Percentiles rank a stretch among this genome's conserved stretches.
phyloP scores from a whole-genome alignment of 2,888 invertebrate genomes.

The Amblyjoppa proteus region DNA sequence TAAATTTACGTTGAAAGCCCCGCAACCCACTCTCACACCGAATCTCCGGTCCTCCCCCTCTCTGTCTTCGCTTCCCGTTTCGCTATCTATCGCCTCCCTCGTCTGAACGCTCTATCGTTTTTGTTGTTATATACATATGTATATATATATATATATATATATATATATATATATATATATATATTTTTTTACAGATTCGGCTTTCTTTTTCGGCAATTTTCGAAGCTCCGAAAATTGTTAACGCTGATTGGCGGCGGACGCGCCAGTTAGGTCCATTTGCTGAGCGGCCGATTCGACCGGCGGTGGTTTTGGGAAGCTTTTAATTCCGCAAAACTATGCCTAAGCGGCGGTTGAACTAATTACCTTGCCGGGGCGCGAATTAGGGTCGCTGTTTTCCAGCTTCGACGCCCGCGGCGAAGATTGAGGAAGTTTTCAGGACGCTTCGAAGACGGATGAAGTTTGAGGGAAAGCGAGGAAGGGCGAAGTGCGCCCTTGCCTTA shows the following conservation, averaged over 20 bases:
- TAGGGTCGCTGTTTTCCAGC: background rate
- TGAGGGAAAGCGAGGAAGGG: slow-evolving; percentile 3
- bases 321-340: slow-evolving; percentile 44
- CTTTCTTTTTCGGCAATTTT: slow-evolving; percentile 48
- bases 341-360: background rate
- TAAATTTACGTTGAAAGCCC: slow-evolving; percentile 65
- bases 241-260: slow-evolving; percentile 16
- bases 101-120: background rate
- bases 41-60: slow-evolving; percentile 48
- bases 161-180: too few relatives aligned
- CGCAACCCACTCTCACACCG: slow-evolving; percentile 58
- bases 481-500: slow-evolving; percentile 8
- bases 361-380: background rate
- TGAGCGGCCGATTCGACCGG: background rate
- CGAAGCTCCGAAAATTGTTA: slow-evolving; percentile 41
- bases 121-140: background rate
- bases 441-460: slow-evolving; percentile 32
- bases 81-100: slow-evolving; percentile 25
- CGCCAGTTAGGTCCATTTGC: background rate
- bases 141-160: background rate
- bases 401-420: background rate
- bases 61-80: slow-evolving; percentile 51
- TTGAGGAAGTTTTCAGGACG: background rate
- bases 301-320: slow-evolving; percentile 41
- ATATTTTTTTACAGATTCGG: slow-evolving; percentile 9